Percentiles rank a stretch among this genome's conserved stretches.
phyloP scores from a whole-genome alignment of 2,113 vertebrate genomes.

The Grallaria varia region DNA sequence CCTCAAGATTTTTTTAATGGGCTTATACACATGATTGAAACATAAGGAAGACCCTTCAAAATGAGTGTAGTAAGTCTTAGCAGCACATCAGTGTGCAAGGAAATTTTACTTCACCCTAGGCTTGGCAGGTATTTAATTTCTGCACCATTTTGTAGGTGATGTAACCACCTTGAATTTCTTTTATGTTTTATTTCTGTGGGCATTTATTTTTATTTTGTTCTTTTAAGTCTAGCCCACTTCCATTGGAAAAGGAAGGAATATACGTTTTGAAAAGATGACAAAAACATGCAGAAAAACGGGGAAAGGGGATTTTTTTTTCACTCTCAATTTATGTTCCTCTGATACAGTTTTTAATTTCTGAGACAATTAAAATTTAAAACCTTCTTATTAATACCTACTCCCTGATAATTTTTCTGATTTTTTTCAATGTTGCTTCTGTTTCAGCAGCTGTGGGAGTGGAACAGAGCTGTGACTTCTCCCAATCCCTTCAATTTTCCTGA shows the following conservation, averaged over 20 bases:
- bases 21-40: not conserved
- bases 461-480: not conserved
- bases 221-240: not conserved
- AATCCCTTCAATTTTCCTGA: rapidly evolving
- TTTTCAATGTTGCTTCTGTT: not conserved
- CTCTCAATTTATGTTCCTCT: not conserved
- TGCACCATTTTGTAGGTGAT: not conserved
- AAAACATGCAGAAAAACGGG: not conserved
- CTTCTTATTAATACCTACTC: not conserved
- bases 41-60: not conserved
- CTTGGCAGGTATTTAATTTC: not conserved
- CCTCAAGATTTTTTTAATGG: not conserved
- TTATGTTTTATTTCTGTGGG: not conserved
- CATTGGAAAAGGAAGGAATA: not conserved
- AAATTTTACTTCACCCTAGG: not conserved
- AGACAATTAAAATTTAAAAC: not conserved
- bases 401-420: not conserved
- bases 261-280: not conserved
- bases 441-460: not conserved
- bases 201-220: not conserved
- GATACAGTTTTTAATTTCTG: not conserved
- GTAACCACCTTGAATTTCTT: not conserved
- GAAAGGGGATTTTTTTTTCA: not conserved
- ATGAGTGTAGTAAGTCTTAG: not conserved
- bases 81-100: not conserved